Conservation (phyloP, 2,888 invertebrate species). For the Mechanitis messenoides region DNA sequence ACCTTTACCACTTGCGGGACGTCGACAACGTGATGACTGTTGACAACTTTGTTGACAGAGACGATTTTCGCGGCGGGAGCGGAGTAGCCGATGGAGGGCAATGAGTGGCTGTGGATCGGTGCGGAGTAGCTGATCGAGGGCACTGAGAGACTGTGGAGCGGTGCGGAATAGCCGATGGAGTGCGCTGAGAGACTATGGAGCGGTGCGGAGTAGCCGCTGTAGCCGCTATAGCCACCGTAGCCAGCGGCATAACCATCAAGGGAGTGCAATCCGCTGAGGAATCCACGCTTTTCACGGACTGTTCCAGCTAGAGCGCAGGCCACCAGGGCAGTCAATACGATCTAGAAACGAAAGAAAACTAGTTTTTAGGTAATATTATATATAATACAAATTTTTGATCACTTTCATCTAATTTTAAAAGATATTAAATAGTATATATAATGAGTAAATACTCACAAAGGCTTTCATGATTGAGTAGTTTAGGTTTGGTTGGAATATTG, state of each 20-base stretch:
- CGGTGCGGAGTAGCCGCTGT: no score
- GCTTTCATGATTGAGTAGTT: background rate
- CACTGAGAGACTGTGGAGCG: conserved; percentile 6
- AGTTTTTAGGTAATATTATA: background rate
- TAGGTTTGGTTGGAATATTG: no score
- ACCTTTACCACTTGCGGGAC: conserved; percentile 45
- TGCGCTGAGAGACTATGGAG: background rate
- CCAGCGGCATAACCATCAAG: background rate
- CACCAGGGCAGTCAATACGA: background rate
- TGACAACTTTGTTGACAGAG: conserved; percentile 46
- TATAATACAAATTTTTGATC: no score
- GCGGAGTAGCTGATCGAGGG: conserved; percentile 1
- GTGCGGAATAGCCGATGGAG: background rate
- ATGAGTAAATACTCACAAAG: background rate
- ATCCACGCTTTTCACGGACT: conserved; percentile 31
- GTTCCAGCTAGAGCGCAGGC: conserved; percentile 24
- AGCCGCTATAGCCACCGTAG: no score
- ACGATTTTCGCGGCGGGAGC: conserved; percentile 36
- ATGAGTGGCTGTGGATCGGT: conserved; percentile 23
- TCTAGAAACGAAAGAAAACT: background rate
- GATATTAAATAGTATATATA: conserved; percentile 12
- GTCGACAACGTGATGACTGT: conserved; percentile 39
- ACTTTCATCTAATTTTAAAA: background rate
- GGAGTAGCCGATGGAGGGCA: conserved; percentile 30
- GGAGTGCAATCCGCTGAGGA: background rate